Evolutionary conservation across 2,113 vertebrate genomes (phyloP).

Genomic region (Cranoglanis bouderius): DNA sequence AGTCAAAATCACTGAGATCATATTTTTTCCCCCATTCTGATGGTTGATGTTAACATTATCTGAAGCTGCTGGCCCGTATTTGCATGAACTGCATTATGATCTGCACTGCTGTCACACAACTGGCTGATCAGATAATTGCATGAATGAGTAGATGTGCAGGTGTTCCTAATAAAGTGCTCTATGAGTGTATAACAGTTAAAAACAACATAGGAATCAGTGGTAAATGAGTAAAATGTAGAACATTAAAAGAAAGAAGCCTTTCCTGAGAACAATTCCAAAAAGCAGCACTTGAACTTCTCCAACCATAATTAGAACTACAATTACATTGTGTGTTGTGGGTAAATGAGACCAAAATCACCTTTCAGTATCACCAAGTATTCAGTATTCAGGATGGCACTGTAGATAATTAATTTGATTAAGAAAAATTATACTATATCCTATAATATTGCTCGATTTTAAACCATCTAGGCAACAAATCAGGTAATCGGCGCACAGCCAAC

Average conservation of each 20-base stretch:
- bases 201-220: not conserved
- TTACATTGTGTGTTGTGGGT: not conserved
- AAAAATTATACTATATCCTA: not conserved
- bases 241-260: not conserved
- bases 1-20: no score
- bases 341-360: not conserved
- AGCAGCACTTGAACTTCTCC: not conserved
- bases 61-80: no score
- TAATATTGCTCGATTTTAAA: not conserved
- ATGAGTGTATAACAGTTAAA: not conserved
- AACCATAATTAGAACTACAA: not conserved
- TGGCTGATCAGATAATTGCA: no score
- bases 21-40: no score
- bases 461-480: slow-evolving; percentile 82
- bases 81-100: no score
- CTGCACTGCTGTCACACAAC: no score
- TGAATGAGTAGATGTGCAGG: no score
- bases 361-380: no score
- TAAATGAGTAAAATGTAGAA: not conserved
- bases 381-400: not conserved
- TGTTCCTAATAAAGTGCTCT: no score
- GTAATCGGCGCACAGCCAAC: slow-evolving; percentile 91
- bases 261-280: not conserved
- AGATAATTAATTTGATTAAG: not conserved
- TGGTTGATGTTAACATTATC: no score